phyloP scores from a whole-genome alignment of 2,797 vertebrate species.

The Pseudomugil gertrudae region DNA sequence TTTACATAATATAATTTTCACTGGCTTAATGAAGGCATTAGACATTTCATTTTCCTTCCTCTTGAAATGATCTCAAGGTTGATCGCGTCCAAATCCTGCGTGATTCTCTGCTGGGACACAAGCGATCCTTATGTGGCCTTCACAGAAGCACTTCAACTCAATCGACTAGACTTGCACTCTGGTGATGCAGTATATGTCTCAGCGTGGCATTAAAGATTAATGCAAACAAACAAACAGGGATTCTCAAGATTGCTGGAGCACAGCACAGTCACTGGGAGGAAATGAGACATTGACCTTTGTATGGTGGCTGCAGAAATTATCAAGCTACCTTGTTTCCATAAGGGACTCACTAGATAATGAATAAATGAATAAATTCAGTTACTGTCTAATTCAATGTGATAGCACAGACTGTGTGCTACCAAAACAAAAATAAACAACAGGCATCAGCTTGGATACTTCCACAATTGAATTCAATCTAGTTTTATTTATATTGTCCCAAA shows the following conservation, averaged over 20 bases:
- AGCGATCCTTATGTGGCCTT: constrained; percentile 12
- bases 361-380: constrained; percentile 29
- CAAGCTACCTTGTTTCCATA: constrained; percentile 18
- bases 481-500: constrained; percentile 7
- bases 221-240: constrained; percentile 32
- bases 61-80: constrained; percentile 26
- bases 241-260: constrained; percentile 4
- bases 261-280: constrained; percentile 10
- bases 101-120: constrained; percentile 4
- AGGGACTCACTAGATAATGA: constrained; percentile 13
- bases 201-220: constrained; percentile 42
- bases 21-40: constrained; percentile 31
- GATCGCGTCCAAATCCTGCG: constrained; percentile 15
- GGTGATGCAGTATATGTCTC: constrained; percentile 13
- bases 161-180: constrained; percentile 25
- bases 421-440: constrained; percentile 33
- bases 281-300: constrained; percentile 39
- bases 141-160: constrained; percentile 31
- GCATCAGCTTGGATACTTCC: constrained; percentile 22
- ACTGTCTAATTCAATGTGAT: constrained; percentile 20
- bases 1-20: constrained; percentile 31
- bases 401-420: constrained; percentile 5
- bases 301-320: constrained; percentile 21
- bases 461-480: constrained; percentile 1
- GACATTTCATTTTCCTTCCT: constrained; percentile 22